Base-by-base conservation (phyloP, 2,113 vertebrate species). In the Odontophorus gujanensis region DNA sequence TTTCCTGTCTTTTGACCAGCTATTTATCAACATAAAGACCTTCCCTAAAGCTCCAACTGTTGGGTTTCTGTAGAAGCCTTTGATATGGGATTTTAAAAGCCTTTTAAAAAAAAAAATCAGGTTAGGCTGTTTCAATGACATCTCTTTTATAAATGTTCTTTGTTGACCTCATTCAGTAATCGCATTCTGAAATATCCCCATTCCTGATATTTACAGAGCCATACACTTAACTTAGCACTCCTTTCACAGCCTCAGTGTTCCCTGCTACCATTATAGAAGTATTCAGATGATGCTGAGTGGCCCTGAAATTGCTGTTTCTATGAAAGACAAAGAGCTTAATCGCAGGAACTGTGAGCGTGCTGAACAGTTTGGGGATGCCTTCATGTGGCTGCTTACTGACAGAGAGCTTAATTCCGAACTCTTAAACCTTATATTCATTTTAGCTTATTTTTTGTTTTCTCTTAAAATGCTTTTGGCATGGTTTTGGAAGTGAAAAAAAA, bases 21-120 rank as follows among this genome's bases (percentile, higher is more conserved):
- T 94, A 94, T 96, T 95, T 91, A 85, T 96, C 92, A 95, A 80
- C 55, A 87, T 91, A 95, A 96, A 94, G 65, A 80, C 85, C 48
- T 95, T 95, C 69, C 66, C 75, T 91, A 80, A 95, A 85, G 72
- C 82, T 88, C 72, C 71, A 45, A 76, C 38, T 73, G 24, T 62
- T 91, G 81, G n/a, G 62, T 96, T 96, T 94, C 90, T 76, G 67
- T 82, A 91, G 84, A 95, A 91, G 92, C 76, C n/a, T 91, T 89
- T 91, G 82, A 87, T 8, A 17, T 82, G 28, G 36, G 63, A 85
- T 91, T 95, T 94, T 94, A 85, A 91, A 95, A 91, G 55, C 68
- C 38, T 71, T 71, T 83, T 65, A 69, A 90, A 76, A 79, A 92
- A 75, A 79, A 95, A 93, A 87, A 80, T 93, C 72, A 78, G n/a